phyloP scores from a whole-genome alignment of 2,797 vertebrate species.

The Sebastes trivittatus region DNA sequence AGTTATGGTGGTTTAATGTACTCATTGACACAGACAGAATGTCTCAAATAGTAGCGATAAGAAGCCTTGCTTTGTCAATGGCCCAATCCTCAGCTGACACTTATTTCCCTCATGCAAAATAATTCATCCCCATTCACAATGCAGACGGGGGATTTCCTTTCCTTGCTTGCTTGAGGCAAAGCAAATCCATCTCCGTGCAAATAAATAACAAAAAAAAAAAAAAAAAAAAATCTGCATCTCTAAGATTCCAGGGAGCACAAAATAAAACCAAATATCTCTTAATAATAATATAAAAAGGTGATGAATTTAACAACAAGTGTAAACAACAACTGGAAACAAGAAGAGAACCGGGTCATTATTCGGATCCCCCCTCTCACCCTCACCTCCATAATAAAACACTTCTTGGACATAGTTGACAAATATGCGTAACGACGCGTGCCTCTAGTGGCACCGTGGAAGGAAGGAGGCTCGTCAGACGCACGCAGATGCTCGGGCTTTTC shows the following conservation, averaged over 20 bases:
- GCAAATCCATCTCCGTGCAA: not conserved
- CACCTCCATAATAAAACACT: conserved; percentile 55
- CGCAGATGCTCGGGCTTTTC: conserved; percentile 52
- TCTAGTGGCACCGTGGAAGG: conserved; percentile 73
- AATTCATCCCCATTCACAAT: conserved; percentile 46
- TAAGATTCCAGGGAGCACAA: not conserved
- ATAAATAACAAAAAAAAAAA: not conserved
- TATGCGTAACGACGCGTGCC: conserved; percentile 76
- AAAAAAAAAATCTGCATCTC: not conserved
- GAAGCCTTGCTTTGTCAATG: conserved; percentile 79
- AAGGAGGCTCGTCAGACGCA: conserved; percentile 64
- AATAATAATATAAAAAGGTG: not conserved
- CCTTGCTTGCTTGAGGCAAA: conserved; percentile 2
- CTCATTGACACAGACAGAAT: conserved; percentile 82
- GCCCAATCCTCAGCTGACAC: conserved; percentile 54
- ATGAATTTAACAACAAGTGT: not conserved
- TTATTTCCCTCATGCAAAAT: conserved; percentile 66
- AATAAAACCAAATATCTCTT: not conserved
- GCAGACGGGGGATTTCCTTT: conserved; percentile 6
- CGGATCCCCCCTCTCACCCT: conserved; percentile 21
- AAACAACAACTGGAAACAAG: not conserved
- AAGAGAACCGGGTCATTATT: conserved; percentile 5
- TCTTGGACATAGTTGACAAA: conserved; percentile 70
- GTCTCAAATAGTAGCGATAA: conserved; percentile 64
- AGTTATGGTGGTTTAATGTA: conserved; percentile 76